Evolutionary conservation across 2,888 invertebrate species (phyloP).

Genomic region (Dioctria rufipes): DNA sequence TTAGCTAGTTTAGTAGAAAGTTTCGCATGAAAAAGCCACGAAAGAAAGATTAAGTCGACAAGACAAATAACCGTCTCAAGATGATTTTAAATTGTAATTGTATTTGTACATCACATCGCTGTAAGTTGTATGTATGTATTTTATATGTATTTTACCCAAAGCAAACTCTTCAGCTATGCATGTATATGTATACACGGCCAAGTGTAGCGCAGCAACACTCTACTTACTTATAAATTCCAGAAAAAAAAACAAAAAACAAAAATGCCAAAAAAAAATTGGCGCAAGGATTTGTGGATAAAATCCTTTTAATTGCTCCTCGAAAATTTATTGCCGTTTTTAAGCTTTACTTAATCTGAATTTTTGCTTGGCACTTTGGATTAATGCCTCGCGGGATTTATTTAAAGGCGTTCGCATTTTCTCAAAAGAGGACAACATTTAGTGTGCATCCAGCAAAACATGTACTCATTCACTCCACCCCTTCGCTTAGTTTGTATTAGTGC

Average conservation of each 20-base stretch:
- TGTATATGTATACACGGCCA: background rate
- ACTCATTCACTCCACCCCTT: background rate
- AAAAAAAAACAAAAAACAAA: background rate
- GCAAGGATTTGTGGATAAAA: conserved; percentile 55
- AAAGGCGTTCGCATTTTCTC: background rate
- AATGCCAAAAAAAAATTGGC: conserved; percentile 26
- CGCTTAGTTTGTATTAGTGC: background rate
- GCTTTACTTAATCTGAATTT: conserved; percentile 58
- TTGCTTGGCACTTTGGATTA: conserved; percentile 56
- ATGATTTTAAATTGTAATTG: conserved; percentile 51
- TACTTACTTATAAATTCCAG: background rate
- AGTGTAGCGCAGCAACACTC: conserved; percentile 51
- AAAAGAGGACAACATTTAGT: conserved; percentile 9
- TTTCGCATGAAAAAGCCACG: conserved; percentile 55
- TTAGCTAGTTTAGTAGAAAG: conserved; percentile 57
- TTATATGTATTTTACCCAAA: conserved; percentile 31
- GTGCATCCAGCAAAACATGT: conserved; percentile 5
- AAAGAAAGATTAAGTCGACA: conserved; percentile 57
- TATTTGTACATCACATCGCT: conserved; percentile 44
- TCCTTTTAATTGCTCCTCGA: conserved; percentile 57
- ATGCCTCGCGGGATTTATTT: conserved; percentile 51
- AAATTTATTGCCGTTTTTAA: conserved; percentile 58
- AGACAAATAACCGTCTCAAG: conserved; percentile 55
- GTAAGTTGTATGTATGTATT: background rate
- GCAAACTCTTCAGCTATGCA: background rate